Evolutionary conservation across 2,797 vertebrate genomes (phyloP).

Genomic region (Fratercula arctica): DNA sequence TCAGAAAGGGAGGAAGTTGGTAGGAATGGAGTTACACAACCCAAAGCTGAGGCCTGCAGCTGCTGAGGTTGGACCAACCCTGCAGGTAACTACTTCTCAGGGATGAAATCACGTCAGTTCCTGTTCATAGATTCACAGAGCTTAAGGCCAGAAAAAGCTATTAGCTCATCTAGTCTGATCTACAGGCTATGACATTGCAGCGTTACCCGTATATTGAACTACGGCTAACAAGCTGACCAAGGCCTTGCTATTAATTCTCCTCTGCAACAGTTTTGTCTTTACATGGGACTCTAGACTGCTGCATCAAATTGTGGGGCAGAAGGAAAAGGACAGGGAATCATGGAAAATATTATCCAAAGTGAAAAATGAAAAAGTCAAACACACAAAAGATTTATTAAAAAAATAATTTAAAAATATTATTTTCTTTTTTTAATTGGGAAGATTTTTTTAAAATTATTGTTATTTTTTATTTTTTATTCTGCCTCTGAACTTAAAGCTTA

Average conservation of each 20-base stretch:
- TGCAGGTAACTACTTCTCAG: background rate
- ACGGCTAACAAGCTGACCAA: background rate
- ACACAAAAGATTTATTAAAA: background rate
- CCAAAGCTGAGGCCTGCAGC: background rate
- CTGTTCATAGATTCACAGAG: background rate
- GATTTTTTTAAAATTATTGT: too few relatives aligned
- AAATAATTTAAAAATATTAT: background rate
- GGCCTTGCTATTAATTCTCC: background rate
- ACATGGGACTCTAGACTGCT: fast-evolving
- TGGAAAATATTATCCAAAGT: background rate
- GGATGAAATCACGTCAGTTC: background rate
- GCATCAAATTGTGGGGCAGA: background rate
- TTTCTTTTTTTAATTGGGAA: background rate
- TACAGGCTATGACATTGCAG: background rate
- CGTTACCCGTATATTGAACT: background rate
- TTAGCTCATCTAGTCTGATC: background rate
- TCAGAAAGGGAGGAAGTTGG: background rate
- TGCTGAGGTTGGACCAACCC: background rate
- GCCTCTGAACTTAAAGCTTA: background rate
- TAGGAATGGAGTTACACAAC: background rate
- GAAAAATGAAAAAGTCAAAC: background rate
- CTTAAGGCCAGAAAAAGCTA: background rate
- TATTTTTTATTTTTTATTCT: background rate
- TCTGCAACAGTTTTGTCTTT: background rate
- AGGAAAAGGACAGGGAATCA: background rate